Base-by-base conservation (phyloP, 2,797 vertebrate species). In the Syndactyla subalaris region DNA sequence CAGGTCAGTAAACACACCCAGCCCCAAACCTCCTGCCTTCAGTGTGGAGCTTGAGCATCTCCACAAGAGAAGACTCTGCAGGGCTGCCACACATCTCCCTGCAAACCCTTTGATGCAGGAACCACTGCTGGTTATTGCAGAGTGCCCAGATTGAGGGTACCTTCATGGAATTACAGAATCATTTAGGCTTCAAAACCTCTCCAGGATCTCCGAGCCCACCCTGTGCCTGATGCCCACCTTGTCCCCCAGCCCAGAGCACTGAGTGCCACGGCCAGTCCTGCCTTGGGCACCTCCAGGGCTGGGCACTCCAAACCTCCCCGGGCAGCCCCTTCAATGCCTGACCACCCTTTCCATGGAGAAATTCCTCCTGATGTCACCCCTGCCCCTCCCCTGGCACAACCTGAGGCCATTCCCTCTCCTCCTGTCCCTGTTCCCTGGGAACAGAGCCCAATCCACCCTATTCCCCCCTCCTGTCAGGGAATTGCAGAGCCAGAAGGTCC, bases 191-290 rank as follows among this genome's bases (percentile, higher is more conserved):
- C 41, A 61, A 61, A 48, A 75, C 7, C 32, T 48, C 70, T 7
- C 10, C 29, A 5, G 10, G 63, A 10, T 24, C 36, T n/a, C 0
- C 4, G 0, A 14, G 5, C 1, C 63, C 39, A 4, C 0, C 4
- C n/a, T 30, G 46, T 45, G 54, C 46, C 52, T 1, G 0, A 10
- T n/a, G 0, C 54, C 38, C 49, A 34, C 65, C 48, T 4, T 24
- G 55, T 79, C 8, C 34, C 38, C n/a, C 79, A 71, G 26, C 57
- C 32, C 39, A 4, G 65, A 21, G 85, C 32, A 0, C 43, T 4
- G 0, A 51, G 75, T n/a, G 58, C 15, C 59, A 29, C 3, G 0
- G 12, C 39, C 27, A 10, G 38, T 14, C 11, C 6, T 45, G 24
- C 49, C 84, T 23, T 38, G 43, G 67, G 1, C 75, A 38, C 52